A percentile compares a stretch with the other conserved stretches of the same genome.
These are phyloP conservation scores for Pinna nobilis DNA, from an alignment of 1,140 invertebrate genomes.

Conservation along the genomic window DNA sequence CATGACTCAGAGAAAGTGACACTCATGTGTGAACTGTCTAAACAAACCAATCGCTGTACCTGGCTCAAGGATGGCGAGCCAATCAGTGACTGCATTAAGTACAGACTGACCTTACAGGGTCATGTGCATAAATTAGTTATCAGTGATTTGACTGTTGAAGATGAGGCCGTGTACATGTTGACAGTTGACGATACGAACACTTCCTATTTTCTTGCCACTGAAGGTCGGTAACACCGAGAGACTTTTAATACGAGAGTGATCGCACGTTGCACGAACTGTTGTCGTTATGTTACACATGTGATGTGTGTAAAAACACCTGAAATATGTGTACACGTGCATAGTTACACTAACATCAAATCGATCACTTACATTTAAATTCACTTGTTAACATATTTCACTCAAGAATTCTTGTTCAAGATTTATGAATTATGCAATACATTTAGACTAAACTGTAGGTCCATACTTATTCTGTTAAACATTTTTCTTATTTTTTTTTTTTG, in stretches of 20 bases:
- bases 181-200: conserved; percentile 45
- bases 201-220: conserved; percentile 27
- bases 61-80: conserved; percentile 71
- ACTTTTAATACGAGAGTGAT: not conserved
- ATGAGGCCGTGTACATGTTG: conserved; percentile 59
- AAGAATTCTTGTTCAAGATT: too few species aligned
- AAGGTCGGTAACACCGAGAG: not conserved
- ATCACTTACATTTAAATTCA: too few species aligned
- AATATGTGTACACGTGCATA: too few species aligned
- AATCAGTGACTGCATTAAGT: conserved; percentile 56
- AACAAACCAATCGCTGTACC: conserved; percentile 86
- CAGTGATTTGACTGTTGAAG: conserved; percentile 49
- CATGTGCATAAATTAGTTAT: conserved; percentile 58
- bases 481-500: too few species aligned
- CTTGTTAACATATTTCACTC: too few species aligned
- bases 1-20: conserved; percentile 91
- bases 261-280: too few species aligned
- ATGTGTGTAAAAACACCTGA: too few species aligned
- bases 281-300: too few species aligned
- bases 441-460: too few species aligned
- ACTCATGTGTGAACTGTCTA: conserved; percentile 94
- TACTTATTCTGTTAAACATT: too few species aligned
- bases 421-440: too few species aligned
- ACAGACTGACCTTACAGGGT: conserved; percentile 49
- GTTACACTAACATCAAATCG: too few species aligned